Conservation (phyloP, 2,888 invertebrate species). For the Orchesella flavescens region DNA sequence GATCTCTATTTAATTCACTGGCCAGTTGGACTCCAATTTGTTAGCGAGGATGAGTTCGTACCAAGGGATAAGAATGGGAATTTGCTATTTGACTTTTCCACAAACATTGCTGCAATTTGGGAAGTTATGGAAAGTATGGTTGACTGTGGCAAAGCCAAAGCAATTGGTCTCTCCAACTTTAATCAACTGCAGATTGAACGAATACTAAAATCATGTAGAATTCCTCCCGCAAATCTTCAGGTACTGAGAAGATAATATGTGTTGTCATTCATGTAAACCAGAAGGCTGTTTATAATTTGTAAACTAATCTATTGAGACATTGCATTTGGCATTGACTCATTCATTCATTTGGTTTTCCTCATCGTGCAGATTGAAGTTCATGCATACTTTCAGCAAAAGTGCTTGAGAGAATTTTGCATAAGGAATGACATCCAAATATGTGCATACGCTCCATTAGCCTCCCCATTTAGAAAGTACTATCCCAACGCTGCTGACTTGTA, state of each 20-base stretch:
- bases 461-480: constrained; percentile 78
- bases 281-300: too few relatives aligned
- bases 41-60: constrained; percentile 79
- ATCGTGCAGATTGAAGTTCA: constrained; percentile 81
- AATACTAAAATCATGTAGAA: constrained; percentile 78
- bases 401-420: constrained; percentile 79
- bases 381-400: constrained; percentile 83
- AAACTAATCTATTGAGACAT: not conserved
- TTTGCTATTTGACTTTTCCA: constrained; percentile 79
- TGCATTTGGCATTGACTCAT: not conserved
- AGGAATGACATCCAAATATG: constrained; percentile 82
- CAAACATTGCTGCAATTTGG: constrained; percentile 85
- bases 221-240: constrained; percentile 79
- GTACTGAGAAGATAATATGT: constrained; percentile 75
- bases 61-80: constrained; percentile 79
- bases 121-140: constrained; percentile 82
- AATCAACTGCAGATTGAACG: constrained; percentile 83
- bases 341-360: not conserved
- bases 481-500: constrained; percentile 48
- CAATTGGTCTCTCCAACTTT: constrained; percentile 91
- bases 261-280: too few relatives aligned
- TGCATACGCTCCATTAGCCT: constrained; percentile 87
- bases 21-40: constrained; percentile 82
- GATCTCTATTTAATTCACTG: constrained; percentile 88
- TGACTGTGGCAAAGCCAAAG: constrained; percentile 81